These are phyloP conservation scores for Drosophila flavopinicola DNA, from an alignment of 2,888 invertebrate genomes.

Conservation along the genomic window DNA sequence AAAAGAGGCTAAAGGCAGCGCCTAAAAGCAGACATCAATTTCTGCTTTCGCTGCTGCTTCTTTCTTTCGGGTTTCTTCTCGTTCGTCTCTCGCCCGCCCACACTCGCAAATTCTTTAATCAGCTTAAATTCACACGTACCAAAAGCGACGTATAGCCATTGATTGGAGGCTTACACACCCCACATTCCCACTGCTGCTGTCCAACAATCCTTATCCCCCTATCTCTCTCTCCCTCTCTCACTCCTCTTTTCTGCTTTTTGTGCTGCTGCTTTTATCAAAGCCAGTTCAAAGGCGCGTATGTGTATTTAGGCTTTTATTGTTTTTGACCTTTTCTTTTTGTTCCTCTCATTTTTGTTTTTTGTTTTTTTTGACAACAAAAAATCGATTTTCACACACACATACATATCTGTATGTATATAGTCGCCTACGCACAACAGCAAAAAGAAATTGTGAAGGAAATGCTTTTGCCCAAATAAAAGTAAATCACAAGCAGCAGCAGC, in stretches of 20 bases:
- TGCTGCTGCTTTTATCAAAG: slow-evolving; percentile 69
- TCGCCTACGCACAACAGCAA: slow-evolving; percentile 42
- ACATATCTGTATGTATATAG: slow-evolving; percentile 20
- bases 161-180: slow-evolving; percentile 71
- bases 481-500: slow-evolving; percentile 53
- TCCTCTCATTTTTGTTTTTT: neutral
- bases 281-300: slow-evolving; percentile 78
- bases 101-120: slow-evolving; percentile 80
- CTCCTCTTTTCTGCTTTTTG: slow-evolving; percentile 15
- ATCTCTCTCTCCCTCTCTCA: neutral
- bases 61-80: slow-evolving; percentile 14
- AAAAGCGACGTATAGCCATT: slow-evolving; percentile 80
- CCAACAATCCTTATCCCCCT: slow-evolving; percentile 37
- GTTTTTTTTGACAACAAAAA: slow-evolving; percentile 55
- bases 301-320: slow-evolving; percentile 80
- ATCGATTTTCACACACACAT: slow-evolving; percentile 61
- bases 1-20: slow-evolving; percentile 51
- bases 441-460: slow-evolving; percentile 42
- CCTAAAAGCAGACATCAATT: slow-evolving; percentile 77
- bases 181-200: neutral
- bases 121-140: slow-evolving; percentile 83
- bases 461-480: slow-evolving; percentile 57
- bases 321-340: slow-evolving; percentile 74
- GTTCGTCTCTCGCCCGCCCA: slow-evolving; percentile 10
- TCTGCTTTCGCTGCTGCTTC: slow-evolving; percentile 47